phyloP scores from a whole-genome alignment of 2,797 vertebrate genomes.

The Sebastolobus alascanus region DNA sequence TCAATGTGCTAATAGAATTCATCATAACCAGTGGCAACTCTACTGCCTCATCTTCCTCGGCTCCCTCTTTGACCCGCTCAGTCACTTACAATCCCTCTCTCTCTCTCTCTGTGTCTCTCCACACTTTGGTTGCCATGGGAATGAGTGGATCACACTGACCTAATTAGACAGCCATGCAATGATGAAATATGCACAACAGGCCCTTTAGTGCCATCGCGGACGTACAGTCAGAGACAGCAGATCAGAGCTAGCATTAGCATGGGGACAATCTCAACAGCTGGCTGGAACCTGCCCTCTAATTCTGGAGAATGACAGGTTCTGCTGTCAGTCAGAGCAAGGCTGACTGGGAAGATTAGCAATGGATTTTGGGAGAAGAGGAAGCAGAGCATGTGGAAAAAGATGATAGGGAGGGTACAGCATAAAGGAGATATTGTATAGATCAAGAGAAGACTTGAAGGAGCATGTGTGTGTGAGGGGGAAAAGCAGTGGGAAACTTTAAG shows the following conservation, averaged over 20 bases:
- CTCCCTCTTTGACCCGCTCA: slow-evolving; percentile 46
- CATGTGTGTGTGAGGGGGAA: background rate
- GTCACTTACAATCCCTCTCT: slow-evolving; percentile 48
- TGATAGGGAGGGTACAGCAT: background rate
- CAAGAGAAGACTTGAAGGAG: background rate
- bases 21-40: slow-evolving; percentile 65
- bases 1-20: slow-evolving; percentile 59
- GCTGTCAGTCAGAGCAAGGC: slow-evolving; percentile 29
- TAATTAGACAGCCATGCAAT: slow-evolving; percentile 83
- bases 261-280: slow-evolving; percentile 46
- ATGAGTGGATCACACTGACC: slow-evolving; percentile 81
- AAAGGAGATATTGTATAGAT: background rate
- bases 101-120: slow-evolving; percentile 32
- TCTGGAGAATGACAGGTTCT: slow-evolving; percentile 13
- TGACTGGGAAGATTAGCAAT: slow-evolving; percentile 18
- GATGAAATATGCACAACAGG: slow-evolving; percentile 82
- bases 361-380: slow-evolving; percentile 22
- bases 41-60: slow-evolving; percentile 19
- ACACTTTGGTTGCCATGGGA: slow-evolving; percentile 83
- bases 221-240: slow-evolving; percentile 60
- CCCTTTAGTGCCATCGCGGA: slow-evolving; percentile 42
- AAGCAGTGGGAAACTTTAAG: slow-evolving; percentile 24
- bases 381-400: background rate
- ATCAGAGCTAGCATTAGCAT: slow-evolving; percentile 53
- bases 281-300: slow-evolving; percentile 12